Evolutionary conservation across 2,888 invertebrate species (phyloP), one percentile per base, ranked within the genome.

Genomic region (Tanytarsus gracilentus): DNA sequence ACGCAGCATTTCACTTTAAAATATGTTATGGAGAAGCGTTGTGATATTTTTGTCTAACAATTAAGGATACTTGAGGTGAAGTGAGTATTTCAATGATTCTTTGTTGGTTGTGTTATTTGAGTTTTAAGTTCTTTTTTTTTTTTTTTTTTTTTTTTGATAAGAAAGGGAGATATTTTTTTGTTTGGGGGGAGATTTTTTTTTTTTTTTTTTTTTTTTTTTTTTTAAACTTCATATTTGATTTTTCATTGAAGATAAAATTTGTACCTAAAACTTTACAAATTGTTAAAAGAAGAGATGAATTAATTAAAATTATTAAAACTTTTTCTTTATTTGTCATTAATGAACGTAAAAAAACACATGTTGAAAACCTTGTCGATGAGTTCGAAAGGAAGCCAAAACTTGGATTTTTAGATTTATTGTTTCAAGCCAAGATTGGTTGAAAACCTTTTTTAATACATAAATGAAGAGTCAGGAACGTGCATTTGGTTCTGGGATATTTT

Each of bases 1-100:
- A 88, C 88, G 0, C 87, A 1, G 82, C 88, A 0, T 89, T 88
- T 70, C 89, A 89, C 71, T 88, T 88, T 69, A 83, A 84, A 67
- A 86, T 88, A 58, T 1, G 77, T 82, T 0, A 84, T 86, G 68
- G 78, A 83, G 64, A 77, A 78, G 62, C 80, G 82, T 62, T 73
- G 78, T 9, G 70, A 73, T 36, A 72, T 79, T 21, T 70, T 86
- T 62, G 68, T 77, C 0, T 68, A 78, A 1, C 78, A 78, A 64
- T 68, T 85, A 26, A 67, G 66, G 18, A 62, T 66, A 27, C 65
- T 69, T 63, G 72, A 75, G 2, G 74, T 78, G 16, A 71, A 83
- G 1, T 74, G 75, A 66, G 75, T 70, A 58, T 82, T 72, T 72
- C 77, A 73, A 6, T 68, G 81, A 62, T 79, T 79, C 66, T 75